These are phyloP conservation scores for Pelecanus crispus DNA, from an alignment of 2,113 vertebrate species.

Conservation along the genomic window DNA sequence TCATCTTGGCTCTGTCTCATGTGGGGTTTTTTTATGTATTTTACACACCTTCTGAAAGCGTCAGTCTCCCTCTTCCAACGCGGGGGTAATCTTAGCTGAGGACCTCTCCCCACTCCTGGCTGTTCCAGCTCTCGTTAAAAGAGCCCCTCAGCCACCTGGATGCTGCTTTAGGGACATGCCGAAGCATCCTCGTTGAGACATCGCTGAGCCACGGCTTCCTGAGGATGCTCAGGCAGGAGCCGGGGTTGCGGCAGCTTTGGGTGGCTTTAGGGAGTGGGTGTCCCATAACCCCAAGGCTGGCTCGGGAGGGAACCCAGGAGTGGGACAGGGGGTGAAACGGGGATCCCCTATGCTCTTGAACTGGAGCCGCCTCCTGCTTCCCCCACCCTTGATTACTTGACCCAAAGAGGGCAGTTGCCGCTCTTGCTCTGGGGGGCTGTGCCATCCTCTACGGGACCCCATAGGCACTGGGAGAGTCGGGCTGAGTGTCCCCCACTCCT, in stretches of 20 bases:
- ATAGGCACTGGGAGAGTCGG: not conserved
- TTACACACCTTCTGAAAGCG: not conserved
- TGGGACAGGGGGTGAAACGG: not conserved
- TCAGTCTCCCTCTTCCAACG: not conserved
- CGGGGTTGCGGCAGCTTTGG: not conserved
- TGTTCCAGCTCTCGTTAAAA: not conserved
- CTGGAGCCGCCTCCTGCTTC: not conserved
- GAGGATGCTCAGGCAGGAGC: conserved; percentile 24
- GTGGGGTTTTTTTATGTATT: not conserved
- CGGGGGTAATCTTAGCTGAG: not conserved
- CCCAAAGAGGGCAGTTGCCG: not conserved
- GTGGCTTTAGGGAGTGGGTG: not conserved
- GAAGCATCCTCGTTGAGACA: not conserved
- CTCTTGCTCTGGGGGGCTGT: not conserved
- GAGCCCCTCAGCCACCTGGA: not conserved
- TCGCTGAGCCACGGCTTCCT: not conserved
- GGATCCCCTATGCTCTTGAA: not conserved
- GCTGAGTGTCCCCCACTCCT: not conserved
- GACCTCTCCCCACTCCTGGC: not conserved
- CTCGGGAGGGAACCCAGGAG: not conserved
- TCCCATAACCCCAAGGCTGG: not conserved
- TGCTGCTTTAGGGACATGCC: not conserved
- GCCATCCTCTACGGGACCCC: fast-evolving
- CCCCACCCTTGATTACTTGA: fast-evolving
- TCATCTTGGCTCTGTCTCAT: not conserved